Evolutionary conservation across 2,888 invertebrate species (phyloP).

Genomic region (Nymphalis urticae): DNA sequence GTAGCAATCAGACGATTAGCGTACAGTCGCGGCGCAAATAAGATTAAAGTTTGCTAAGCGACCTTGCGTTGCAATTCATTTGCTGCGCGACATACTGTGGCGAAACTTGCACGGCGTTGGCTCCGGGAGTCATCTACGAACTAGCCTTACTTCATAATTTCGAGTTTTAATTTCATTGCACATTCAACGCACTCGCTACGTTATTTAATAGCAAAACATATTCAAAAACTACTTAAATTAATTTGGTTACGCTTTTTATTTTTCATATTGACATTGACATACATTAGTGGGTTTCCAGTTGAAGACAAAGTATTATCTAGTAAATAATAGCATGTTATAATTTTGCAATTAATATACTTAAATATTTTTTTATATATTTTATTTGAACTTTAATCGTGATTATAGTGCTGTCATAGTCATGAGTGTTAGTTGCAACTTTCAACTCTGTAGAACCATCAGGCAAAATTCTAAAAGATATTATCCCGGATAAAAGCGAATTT

Average conservation of each 20-base stretch:
- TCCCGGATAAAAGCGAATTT: too few relatives aligned
- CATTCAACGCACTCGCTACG: conserved; percentile 34
- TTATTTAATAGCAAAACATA: conserved; percentile 10
- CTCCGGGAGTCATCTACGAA: conserved; percentile 42
- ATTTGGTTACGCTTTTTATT: neutral
- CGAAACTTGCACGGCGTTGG: conserved; percentile 54
- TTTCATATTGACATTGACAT: too few relatives aligned
- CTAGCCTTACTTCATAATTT: conserved; percentile 57
- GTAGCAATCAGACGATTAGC: conserved; percentile 54
- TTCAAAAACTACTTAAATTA: neutral
- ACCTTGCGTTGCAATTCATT: conserved; percentile 75
- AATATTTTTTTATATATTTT: too few relatives aligned
- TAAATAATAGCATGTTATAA: too few relatives aligned
- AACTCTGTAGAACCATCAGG: too few relatives aligned
- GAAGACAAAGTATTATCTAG: too few relatives aligned
- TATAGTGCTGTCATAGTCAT: too few relatives aligned
- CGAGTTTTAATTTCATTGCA: conserved; percentile 56
- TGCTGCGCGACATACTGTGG: conserved; percentile 63
- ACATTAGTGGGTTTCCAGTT: too few relatives aligned
- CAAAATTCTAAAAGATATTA: too few relatives aligned
- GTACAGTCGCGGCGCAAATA: conserved; percentile 56
- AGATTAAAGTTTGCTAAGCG: conserved; percentile 79
- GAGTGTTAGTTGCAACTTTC: too few relatives aligned
- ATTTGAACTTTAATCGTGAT: too few relatives aligned
- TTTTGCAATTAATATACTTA: too few relatives aligned